Percentiles rank a stretch among this genome's conserved stretches.
These are phyloP conservation scores for Fragum sueziense DNA, from an alignment of 2,888 invertebrate species.

Conservation along the genomic window DNA sequence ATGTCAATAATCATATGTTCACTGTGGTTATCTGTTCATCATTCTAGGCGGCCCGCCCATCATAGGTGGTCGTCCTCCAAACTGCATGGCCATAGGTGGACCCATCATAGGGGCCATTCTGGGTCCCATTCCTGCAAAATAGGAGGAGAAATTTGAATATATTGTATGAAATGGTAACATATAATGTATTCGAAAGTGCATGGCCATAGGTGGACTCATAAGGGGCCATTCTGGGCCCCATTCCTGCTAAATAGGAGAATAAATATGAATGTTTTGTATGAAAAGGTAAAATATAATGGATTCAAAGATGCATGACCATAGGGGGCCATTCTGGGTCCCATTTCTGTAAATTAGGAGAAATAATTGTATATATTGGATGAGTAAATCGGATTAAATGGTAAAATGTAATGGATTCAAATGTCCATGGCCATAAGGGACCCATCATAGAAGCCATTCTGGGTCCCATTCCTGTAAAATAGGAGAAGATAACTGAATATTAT, in stretches of 20 bases:
- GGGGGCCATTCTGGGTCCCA: slow-evolving; percentile 76
- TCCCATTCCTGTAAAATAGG: slow-evolving; percentile 66
- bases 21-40: slow-evolving; percentile 54
- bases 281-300: too few relatives aligned
- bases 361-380: not conserved
- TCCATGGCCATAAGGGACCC: slow-evolving; percentile 71
- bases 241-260: slow-evolving; percentile 53
- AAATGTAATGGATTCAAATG: too few relatives aligned
- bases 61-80: slow-evolving; percentile 66
- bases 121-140: slow-evolving; percentile 70
- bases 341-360: slow-evolving; percentile 53
- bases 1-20: not conserved
- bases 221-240: slow-evolving; percentile 76
- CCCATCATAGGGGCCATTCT: slow-evolving; percentile 75
- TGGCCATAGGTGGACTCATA: too few relatives aligned
- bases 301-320: slow-evolving; percentile 67
- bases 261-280: too few relatives aligned
- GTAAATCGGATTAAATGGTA: too few relatives aligned
- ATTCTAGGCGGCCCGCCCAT: slow-evolving; percentile 64
- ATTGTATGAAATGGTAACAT: too few relatives aligned
- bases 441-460: slow-evolving; percentile 74
- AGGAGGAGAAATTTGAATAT: not conserved
- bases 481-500: not conserved
- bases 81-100: slow-evolving; percentile 68
- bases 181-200: too few relatives aligned